Conservation (phyloP, 2,797 vertebrate genomes). For the Echiichthys vipera region DNA sequence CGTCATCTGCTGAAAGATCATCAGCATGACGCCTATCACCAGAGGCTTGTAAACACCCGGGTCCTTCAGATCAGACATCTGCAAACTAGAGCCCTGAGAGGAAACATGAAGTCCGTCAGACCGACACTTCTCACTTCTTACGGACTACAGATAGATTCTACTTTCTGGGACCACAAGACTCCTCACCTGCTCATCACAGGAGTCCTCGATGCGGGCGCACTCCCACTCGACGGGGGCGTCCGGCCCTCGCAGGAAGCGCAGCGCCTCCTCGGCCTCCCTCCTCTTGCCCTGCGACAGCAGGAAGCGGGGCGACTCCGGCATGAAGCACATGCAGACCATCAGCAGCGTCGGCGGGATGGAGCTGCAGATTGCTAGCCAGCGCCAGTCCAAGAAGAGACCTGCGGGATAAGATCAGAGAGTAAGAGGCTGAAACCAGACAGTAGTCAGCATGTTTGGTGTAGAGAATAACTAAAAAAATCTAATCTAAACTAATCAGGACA, state of each 20-base stretch:
- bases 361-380: conserved; percentile 91
- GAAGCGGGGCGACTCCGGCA: conserved; percentile 94
- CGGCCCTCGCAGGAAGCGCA: conserved; percentile 90
- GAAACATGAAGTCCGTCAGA: not conserved
- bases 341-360: conserved; percentile 88
- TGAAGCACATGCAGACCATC: conserved; percentile 90
- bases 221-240: conserved; percentile 85
- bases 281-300: conserved; percentile 85
- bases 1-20: conserved; percentile 93
- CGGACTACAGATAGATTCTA: not conserved
- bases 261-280: conserved; percentile 86
- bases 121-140: too few relatives aligned
- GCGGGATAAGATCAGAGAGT: not conserved
- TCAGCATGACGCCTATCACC: conserved; percentile 87
- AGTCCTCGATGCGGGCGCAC: conserved; percentile 84
- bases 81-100: conserved; percentile 78
- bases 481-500: too few relatives aligned
- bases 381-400: conserved; percentile 87
- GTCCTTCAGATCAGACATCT: conserved; percentile 83
- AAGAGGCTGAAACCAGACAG: not conserved
- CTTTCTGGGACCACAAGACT: not conserved
- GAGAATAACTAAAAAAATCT: not conserved
- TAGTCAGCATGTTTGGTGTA: not conserved
- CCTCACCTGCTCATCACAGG: conserved; percentile 84
- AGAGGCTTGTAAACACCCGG: conserved; percentile 91